Evolutionary conservation across 2,113 vertebrate genomes (phyloP).

Genomic region (Ceuthmochares aereus): DNA sequence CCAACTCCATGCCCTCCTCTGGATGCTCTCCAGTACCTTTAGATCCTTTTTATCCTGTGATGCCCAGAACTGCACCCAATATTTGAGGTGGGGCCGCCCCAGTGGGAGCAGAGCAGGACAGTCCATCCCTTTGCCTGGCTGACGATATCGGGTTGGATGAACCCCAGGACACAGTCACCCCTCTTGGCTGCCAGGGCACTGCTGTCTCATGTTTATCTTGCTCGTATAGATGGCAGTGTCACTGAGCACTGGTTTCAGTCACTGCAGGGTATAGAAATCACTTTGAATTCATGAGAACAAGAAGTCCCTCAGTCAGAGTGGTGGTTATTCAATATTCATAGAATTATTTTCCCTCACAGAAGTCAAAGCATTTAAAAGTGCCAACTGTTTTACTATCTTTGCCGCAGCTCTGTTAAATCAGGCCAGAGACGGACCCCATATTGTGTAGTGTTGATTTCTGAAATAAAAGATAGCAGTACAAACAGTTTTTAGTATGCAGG

Average conservation of each 20-base stretch:
- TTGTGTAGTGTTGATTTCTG: not conserved
- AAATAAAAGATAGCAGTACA: not conserved
- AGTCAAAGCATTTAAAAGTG: not conserved
- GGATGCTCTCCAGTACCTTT: too few relatives aligned
- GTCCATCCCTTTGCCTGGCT: too few relatives aligned
- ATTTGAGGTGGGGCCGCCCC: too few relatives aligned
- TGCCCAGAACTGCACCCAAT: too few relatives aligned
- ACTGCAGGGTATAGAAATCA: not conserved
- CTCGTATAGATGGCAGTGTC: rapidly evolving
- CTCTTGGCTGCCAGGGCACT: too few relatives aligned
- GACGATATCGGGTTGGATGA: too few relatives aligned
- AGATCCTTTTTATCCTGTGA: too few relatives aligned
- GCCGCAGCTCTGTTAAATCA: not conserved
- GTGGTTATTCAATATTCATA: not conserved
- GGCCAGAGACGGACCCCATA: not conserved
- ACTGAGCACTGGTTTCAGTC: not conserved
- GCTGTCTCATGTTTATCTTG: not conserved
- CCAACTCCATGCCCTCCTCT: too few relatives aligned
- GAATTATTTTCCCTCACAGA: not conserved
- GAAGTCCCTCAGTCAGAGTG: not conserved
- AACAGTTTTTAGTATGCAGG: not conserved
- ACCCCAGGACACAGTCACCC: too few relatives aligned
- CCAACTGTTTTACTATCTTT: too few relatives aligned
- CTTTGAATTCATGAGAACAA: not conserved
- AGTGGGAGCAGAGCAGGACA: too few relatives aligned